Evolutionary conservation across 2,113 vertebrate species (phyloP), one percentile per base, ranked within the genome.

Genomic region (Prolemur simus): DNA sequence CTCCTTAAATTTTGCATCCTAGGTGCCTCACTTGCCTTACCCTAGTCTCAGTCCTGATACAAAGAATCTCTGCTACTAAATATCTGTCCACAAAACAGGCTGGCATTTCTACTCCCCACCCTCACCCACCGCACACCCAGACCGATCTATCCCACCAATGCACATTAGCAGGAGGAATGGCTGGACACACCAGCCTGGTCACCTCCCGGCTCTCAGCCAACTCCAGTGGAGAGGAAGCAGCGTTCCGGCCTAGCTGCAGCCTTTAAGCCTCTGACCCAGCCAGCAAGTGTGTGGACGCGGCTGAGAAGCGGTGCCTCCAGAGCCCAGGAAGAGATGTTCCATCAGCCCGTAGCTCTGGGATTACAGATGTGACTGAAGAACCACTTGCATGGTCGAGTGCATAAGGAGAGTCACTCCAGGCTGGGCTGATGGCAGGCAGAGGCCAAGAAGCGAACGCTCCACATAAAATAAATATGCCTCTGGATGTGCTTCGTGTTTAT

Each of bases 361-460:
- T 94, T 45, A 88, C 6, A 56, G 68, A 73, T 29, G 49, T 56
- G 54, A 83, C 9, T 76, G 20, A 96, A 96, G 96, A 88, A 89
- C 25, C 39, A 52, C 63, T 80, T 39, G 3, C 27, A 64, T 0
- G 0, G 60, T 92, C 0, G 1, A 93, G 82, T 76, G 14, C 37
- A 78, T 0, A 21, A 58, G 49, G 39, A 94, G 74, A 89, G 71
- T 89, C 90, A 94, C 73, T 95, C n/a, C 21, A 52, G 18, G 69
- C 3, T 14, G 21, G 42, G 20, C 20, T 1, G 20, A 87, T 64
- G 64, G 71, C n/a, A 20, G n/a, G 76, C 39, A 20, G 34, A 91
- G 39, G 60, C 71, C 60, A 76, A 32, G 45, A 68, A 74, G 29
- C 60, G 73, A 47, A 78, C 6, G 34, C 15, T 83, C 21, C 9